phyloP scores from a whole-genome alignment of 2,113 vertebrate species.

The Condylura cristata region DNA sequence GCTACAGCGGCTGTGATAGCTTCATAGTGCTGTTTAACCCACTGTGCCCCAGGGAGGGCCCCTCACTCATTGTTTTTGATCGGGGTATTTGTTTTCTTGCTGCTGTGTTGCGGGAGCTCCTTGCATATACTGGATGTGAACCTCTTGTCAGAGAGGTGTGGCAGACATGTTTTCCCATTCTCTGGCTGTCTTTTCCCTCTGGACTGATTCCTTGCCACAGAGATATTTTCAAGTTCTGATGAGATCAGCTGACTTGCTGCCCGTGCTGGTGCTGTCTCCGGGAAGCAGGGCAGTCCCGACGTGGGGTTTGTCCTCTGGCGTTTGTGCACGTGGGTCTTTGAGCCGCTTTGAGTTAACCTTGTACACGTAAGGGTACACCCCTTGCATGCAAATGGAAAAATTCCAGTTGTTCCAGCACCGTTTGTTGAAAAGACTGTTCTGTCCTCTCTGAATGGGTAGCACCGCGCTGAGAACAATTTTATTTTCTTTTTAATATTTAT shows the following conservation, averaged over 20 bases:
- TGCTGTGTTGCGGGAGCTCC: too few relatives aligned
- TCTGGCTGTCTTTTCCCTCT: neutral
- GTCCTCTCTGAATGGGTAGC: neutral
- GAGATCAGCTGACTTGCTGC: neutral
- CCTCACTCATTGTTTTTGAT: too few relatives aligned
- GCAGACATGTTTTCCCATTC: neutral
- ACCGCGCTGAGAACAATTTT: neutral
- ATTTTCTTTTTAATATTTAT: too few relatives aligned
- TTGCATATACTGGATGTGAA: neutral
- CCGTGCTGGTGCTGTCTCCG: neutral
- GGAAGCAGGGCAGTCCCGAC: neutral
- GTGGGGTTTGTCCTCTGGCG: neutral
- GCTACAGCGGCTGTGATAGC: too few relatives aligned
- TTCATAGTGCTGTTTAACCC: too few relatives aligned
- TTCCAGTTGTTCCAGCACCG: neutral
- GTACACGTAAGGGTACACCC: neutral
- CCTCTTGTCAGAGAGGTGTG: neutral
- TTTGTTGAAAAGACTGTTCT: neutral
- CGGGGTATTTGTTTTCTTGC: too few relatives aligned
- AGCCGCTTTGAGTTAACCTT: neutral
- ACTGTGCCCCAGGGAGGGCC: too few relatives aligned
- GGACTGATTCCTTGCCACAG: too few relatives aligned
- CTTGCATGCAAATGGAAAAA: neutral
- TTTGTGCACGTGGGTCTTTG: neutral
- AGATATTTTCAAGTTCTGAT: too few relatives aligned